Evolutionary conservation across 2,113 vertebrate genomes (phyloP).

Genomic region (Passer montanus): DNA sequence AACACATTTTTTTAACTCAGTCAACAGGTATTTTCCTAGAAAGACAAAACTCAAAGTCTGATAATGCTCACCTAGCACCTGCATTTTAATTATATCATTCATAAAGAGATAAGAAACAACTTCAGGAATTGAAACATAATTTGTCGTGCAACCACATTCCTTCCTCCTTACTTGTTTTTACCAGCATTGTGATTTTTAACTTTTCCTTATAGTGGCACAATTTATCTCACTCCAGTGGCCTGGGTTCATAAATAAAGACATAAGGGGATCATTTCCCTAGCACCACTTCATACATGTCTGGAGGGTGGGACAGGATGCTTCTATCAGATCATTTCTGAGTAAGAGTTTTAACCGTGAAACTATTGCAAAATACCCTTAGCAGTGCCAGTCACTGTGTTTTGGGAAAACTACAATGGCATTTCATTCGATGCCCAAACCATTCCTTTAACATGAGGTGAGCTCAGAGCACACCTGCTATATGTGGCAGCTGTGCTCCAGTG

Average conservation of each 20-base stretch:
- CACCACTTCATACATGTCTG: neutral
- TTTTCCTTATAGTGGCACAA: neutral
- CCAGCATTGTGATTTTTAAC: neutral
- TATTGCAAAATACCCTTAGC: neutral
- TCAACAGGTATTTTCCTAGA: neutral
- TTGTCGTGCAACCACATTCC: neutral
- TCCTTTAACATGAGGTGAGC: neutral
- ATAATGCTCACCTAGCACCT: neutral
- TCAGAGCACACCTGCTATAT: neutral
- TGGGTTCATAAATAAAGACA: neutral
- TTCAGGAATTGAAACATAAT: neutral
- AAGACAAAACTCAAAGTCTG: neutral
- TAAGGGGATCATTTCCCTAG: neutral
- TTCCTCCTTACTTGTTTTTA: neutral
- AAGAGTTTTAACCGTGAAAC: neutral
- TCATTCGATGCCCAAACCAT: neutral
- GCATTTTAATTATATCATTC: neutral
- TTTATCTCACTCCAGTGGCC: neutral
- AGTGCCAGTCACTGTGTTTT: neutral
- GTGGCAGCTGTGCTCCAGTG: neutral
- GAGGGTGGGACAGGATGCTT: neutral
- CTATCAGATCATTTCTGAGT: neutral
- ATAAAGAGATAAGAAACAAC: neutral
- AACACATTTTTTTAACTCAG: neutral
- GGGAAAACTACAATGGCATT: neutral